Evolutionary conservation across 2,888 invertebrate genomes (phyloP).

Genomic region (Athalia circularis): DNA sequence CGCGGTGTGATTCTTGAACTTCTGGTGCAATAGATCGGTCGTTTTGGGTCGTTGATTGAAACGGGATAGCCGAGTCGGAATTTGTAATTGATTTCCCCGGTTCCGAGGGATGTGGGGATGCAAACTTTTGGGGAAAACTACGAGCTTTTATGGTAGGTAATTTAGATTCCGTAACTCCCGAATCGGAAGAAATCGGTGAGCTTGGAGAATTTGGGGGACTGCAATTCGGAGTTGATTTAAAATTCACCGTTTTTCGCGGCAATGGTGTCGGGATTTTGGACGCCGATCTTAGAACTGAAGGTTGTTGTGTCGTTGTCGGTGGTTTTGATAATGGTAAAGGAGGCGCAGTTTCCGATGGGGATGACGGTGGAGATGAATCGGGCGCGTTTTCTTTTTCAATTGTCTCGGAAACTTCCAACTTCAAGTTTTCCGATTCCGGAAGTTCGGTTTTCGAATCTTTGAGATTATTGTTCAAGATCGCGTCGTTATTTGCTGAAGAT

Average conservation of each 20-base stretch:
- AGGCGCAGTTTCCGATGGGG: background rate
- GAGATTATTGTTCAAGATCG: background rate
- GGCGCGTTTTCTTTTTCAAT: conserved; percentile 1
- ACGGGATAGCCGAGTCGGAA: background rate
- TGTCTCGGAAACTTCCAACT: conserved; percentile 4
- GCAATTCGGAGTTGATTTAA: conserved; percentile 53
- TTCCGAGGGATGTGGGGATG: background rate
- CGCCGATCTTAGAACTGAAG: conserved; percentile 50
- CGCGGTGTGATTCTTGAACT: background rate
- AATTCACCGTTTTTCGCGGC: conserved; percentile 62
- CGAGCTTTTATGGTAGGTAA: conserved; percentile 28
- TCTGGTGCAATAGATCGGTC: background rate
- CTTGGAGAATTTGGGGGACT: conserved; percentile 42
- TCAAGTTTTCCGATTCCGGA: background rate
- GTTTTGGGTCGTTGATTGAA: background rate
- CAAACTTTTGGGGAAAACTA: background rate
- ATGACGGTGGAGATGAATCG: background rate
- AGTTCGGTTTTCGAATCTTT: background rate
- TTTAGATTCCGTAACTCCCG: background rate
- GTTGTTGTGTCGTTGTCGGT: background rate
- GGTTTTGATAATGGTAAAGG: background rate
- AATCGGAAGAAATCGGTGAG: conserved; percentile 17
- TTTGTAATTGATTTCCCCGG: background rate
- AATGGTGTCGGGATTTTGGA: conserved; percentile 71
- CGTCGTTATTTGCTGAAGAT: background rate